These are phyloP conservation scores for Stomatorhinus walkeri DNA, from an alignment of 2,797 vertebrate species.

Conservation along the genomic window DNA sequence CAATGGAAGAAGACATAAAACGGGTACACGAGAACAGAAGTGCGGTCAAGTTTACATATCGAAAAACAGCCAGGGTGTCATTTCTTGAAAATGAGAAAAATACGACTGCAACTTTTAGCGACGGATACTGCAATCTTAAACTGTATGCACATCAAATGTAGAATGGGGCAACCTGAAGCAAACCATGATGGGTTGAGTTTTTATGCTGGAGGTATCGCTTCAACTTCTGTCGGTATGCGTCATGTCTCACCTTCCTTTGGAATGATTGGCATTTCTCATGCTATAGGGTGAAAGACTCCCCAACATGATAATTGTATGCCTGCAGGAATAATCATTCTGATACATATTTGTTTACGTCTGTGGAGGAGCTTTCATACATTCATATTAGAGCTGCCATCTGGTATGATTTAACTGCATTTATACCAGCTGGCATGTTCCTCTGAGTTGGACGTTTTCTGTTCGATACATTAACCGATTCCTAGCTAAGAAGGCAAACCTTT, in stretches of 20 bases:
- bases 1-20: not conserved
- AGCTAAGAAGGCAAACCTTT: not conserved
- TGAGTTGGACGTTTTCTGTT: not conserved
- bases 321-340: not conserved
- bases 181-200: not conserved
- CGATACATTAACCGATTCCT: not conserved
- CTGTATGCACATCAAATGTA: not conserved
- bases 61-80: not conserved
- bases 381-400: constrained; percentile 9
- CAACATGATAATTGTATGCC: not conserved
- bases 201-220: not conserved
- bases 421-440: not conserved
- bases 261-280: not conserved
- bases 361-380: not conserved
- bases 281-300: not conserved
- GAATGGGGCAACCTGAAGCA: not conserved
- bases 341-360: constrained; percentile 13
- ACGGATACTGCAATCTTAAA: not conserved
- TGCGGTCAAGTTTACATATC: not conserved
- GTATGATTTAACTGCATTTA: not conserved
- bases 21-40: not conserved
- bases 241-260: not conserved
- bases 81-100: not conserved
- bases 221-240: not conserved
- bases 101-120: not conserved